Evolutionary conservation across 1,140 invertebrate genomes (phyloP), one percentile per base, ranked within the genome.

Genomic region (Penaeus japonicus): DNA sequence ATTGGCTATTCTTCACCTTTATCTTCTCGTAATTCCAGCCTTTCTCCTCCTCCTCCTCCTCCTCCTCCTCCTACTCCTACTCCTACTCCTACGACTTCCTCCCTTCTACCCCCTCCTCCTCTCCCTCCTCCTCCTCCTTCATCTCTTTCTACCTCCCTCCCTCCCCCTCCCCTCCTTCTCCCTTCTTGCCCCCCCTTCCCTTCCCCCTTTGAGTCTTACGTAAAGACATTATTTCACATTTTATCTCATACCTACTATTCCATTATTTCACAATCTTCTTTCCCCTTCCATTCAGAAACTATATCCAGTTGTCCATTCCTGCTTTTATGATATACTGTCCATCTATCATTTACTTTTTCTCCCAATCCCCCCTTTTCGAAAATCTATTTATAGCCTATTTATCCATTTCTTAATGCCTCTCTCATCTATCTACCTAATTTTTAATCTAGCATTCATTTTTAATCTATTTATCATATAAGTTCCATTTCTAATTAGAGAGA

Each of bases 11-110:
- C 85, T 57, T 87, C 85, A 87, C 85, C 85, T 87, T 87, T 87
- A 87, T 87, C 85, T 87, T 87, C 85, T 87, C 85, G 78, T 87
- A 87, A 87, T 79, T 87, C 79, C 57, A 62, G 53, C 79, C 84
- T 79, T 54, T 55, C 77, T 54, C 75, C 73, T 39, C 84, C 59
- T 18, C 75, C 84, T 39, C 80, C 35, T 17, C 32, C 20, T n/a
- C 30, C 47, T 47, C 47, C 30, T 39, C 32, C 59, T 35, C 30
- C 62, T 32, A 47, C 39, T 24, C 62, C 55, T 30, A 17, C 2
- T 20, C 30, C 83, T 75, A 27, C 7, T 30, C 54, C 20, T 20
- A 18, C 12, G 12, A 0, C n/a, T 3, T 27, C 24, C 73, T 17
- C 2, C 24, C 24, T 78, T 32, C 32, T 20, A n/a, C 27, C 65